phyloP scores from a whole-genome alignment of 2,113 vertebrate genomes.

The Platysteira castanea region DNA sequence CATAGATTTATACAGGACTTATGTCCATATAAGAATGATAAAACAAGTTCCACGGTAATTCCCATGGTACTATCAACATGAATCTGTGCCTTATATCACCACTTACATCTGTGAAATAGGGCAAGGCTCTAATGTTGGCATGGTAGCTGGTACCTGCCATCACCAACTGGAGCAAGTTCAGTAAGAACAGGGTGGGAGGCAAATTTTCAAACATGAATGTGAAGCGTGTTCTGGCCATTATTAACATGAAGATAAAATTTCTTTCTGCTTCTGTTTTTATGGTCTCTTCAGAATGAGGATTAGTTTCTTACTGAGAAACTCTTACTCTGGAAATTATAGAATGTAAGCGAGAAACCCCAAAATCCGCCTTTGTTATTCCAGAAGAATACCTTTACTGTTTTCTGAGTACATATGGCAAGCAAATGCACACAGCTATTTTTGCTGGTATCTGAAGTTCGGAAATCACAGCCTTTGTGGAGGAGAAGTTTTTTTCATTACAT shows the following conservation, averaged over 20 bases:
- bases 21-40: not conserved
- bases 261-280: not conserved
- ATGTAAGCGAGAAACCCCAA: not conserved
- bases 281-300: not conserved
- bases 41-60: not conserved
- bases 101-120: not conserved
- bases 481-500: not conserved
- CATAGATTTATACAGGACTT: not conserved
- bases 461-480: not conserved
- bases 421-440: conserved; percentile 35
- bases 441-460: conserved; percentile 1
- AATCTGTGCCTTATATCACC: not conserved
- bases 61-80: not conserved
- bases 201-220: not conserved
- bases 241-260: not conserved
- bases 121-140: not conserved
- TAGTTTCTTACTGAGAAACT: not conserved
- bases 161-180: not conserved
- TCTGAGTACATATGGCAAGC: conserved; percentile 24
- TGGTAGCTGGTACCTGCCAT: not conserved
- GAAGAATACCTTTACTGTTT: not conserved
- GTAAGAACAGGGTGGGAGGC: not conserved
- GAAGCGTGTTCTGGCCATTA: not conserved
- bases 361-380: not conserved
- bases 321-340: not conserved